phyloP scores from a whole-genome alignment of 1,140 invertebrate genomes.

The Microplitis mediator region DNA sequence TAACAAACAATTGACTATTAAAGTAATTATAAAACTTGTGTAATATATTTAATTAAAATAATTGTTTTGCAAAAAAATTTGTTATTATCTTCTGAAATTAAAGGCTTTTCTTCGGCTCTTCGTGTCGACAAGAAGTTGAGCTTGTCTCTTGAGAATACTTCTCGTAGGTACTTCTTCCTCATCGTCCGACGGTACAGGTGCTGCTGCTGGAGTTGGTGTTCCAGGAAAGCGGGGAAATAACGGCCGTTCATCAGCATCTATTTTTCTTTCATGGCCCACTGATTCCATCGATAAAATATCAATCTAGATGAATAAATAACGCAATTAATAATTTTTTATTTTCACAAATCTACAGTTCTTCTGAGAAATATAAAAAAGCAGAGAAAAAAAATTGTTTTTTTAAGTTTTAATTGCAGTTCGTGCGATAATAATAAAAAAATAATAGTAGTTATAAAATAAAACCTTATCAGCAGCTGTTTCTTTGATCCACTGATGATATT shows the following conservation, averaged over 20 bases:
- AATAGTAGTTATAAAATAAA: neutral
- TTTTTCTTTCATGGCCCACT: conserved; percentile 37
- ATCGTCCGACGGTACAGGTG: conserved; percentile 70
- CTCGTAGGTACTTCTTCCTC: conserved; percentile 84
- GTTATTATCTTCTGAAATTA: conserved; percentile 49
- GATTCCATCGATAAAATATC: conserved; percentile 46
- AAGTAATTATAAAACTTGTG: neutral
- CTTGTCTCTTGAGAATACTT: conserved; percentile 78
- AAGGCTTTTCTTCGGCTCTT: conserved; percentile 79
- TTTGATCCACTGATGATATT: conserved; percentile 37
- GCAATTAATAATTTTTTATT: neutral
- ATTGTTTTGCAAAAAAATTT: neutral
- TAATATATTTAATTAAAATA: neutral
- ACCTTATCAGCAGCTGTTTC: conserved; percentile 41
- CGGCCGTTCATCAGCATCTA: conserved; percentile 36
- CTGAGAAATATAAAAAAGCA: neutral
- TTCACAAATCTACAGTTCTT: no score
- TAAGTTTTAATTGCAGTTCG: no score
- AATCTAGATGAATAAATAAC: conserved; percentile 34
- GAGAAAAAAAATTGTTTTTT: neutral
- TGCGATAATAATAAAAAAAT: neutral
- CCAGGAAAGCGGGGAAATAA: conserved; percentile 53
- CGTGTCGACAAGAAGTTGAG: conserved; percentile 81
- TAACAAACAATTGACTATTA: no score
- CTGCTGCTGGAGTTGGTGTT: conserved; percentile 40